Evolutionary conservation across 1,140 invertebrate genomes (phyloP), one percentile per base, ranked within the genome.

Genomic region (Brachionus paranguensis): DNA sequence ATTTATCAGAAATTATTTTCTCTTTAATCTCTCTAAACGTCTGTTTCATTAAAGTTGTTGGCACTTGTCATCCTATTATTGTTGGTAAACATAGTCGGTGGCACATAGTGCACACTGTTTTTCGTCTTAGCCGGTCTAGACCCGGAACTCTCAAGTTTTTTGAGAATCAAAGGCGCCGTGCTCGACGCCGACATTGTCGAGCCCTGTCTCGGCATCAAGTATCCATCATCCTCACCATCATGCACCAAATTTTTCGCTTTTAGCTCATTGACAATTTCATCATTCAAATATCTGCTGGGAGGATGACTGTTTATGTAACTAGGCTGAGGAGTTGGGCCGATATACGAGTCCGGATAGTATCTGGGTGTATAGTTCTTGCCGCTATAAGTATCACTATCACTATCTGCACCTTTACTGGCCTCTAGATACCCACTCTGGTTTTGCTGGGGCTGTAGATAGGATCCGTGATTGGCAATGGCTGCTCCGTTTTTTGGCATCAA

Each of bases 261-360:
- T 10, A 74, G 7, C n/a, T 74, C 70, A 43, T 47, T 74, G 8
- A 74, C 37, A 45, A 74, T 33, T 12, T 76, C 72, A 27, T 76
- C 72, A 50, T 76, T 76, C 10, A 76, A 10, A 50, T 76, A 76
- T 50, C 45, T 50, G 14, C 37, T 74, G 12, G 70, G n/a, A 4
- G 12, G 20, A 33, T 68, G 65, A 72, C 68, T 72, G 17, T 72
- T 72, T 17, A 72, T 43, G 17, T 72, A 72, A 72, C 68, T 72
- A 17, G 37, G 37, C 17, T 72, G 68, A 7, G 68, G 68, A 17
- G 68, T 72, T 3, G 68, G 68, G 5, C 68, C 68, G 7, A 72
- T 72, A 20, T 72, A 72, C 3, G 68, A 43, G 17, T 72, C 68
- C 5, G 37, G 41, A 72, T 72, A 72, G 17, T 72, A 50, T 50